Evolutionary conservation across 2,888 invertebrate species (phyloP), one percentile per base, ranked within the genome.

Genomic region (Melanostoma mellinum): DNA sequence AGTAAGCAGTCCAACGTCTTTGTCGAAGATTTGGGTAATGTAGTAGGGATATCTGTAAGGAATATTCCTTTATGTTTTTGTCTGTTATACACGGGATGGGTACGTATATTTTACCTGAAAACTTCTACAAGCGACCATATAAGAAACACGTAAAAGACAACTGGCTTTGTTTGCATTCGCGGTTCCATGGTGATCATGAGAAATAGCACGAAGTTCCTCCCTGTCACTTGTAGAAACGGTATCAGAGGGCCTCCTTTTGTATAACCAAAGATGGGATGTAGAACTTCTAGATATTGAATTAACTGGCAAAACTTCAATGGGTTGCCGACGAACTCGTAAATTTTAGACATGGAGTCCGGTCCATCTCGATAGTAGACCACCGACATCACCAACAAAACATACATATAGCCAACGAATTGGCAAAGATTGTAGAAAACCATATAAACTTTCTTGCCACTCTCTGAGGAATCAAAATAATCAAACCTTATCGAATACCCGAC

Each of bases 201-300:
- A 89, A 98, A 97, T 50, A 98, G 91, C 3, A 97, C 93, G 85
- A 97, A 93, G 71, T 94, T 93, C 52, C 98, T 93, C 0, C 97
- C 98, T 36, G 93, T 92, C 36, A 96, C 94, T 93, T 98, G 98
- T 67, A 97, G 85, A 61, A 96, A 93, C 2, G 97, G 94, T 30
- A 95, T 92, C 0, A 96, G 63, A 0, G 93, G 92, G 10, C 94
- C 94, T 32, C 97, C 96, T 92, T 94, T 96, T 1, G 97, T 97
- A 88, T 97, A 96, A 1, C 97, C 97, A 89, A 98, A 94, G 56
- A 98, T 87, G 0, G 98, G 96, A 92, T 98, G 97, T 92, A 98
- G 92, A 0, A 98, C 94, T 92, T 98, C 98, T 82, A 98, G 89
- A 87, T 96, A 94, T 90, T 97, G 97, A 87, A 97, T 91, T 1